Conservation (phyloP, 2,888 invertebrate genomes). For the Panopea generosa region DNA sequence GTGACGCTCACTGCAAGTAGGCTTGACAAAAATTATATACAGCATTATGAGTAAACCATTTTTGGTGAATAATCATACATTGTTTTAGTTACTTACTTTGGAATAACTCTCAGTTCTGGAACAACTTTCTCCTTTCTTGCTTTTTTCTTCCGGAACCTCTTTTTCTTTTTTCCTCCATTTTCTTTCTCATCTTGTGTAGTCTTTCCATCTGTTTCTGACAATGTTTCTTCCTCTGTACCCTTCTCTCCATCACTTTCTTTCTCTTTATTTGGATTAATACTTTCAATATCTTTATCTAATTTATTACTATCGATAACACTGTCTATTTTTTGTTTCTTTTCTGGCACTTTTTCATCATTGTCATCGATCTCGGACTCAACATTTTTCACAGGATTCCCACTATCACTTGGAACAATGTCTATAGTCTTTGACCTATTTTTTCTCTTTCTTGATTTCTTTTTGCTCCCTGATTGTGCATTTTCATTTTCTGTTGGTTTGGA, state of each 20-base stretch:
- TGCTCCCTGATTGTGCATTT: slow-evolving; percentile 23
- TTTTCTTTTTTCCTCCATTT: slow-evolving; percentile 44
- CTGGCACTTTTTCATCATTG: slow-evolving; percentile 34
- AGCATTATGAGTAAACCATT: too few species aligned
- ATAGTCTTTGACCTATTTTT: slow-evolving; percentile 51
- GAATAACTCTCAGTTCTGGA: slow-evolving; percentile 75
- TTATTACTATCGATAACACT: slow-evolving; percentile 2
- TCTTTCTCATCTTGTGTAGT: neutral
- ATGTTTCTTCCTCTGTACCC: slow-evolving; percentile 1
- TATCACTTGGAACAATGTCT: slow-evolving; percentile 32
- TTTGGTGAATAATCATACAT: too few species aligned
- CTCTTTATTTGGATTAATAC: slow-evolving; percentile 17
- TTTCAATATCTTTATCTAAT: slow-evolving; percentile 5
- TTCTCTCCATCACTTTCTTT: neutral
- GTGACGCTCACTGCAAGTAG: too few species aligned
- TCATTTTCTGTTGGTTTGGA: slow-evolving; percentile 9
- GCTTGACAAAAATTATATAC: too few species aligned
- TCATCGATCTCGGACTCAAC: slow-evolving; percentile 31
- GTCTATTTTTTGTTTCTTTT: slow-evolving; percentile 43
- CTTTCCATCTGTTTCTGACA: neutral
- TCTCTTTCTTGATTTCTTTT: slow-evolving; percentile 60
- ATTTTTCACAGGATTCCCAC: too few species aligned
- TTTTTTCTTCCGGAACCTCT: slow-evolving; percentile 65
- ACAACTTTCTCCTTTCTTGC: slow-evolving; percentile 65
- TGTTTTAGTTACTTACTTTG: slow-evolving; percentile 78